phyloP scores from a whole-genome alignment of 2,888 invertebrate genomes.

The Cancer borealis region DNA sequence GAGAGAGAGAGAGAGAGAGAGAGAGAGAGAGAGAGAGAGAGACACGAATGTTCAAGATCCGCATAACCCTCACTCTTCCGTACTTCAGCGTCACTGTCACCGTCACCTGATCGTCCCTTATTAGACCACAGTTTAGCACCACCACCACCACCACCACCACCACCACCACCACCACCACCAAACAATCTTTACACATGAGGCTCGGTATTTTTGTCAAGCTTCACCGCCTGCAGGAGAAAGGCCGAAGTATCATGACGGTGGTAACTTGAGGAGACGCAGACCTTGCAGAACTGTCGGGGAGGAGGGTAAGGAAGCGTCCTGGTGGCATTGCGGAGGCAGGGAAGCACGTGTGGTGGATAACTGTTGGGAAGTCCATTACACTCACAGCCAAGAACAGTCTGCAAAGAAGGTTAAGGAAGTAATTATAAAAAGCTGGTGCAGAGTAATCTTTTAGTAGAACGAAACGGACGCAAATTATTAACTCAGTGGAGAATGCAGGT shows the following conservation, averaged over 20 bases:
- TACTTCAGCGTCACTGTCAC: neutral
- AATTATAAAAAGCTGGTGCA: neutral
- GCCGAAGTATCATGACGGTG: neutral
- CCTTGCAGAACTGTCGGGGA: neutral
- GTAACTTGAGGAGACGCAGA: neutral
- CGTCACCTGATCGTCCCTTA: neutral
- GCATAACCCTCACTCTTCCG: neutral
- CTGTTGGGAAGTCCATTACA: slow-evolving; percentile 9
- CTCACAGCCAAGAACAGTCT: neutral
- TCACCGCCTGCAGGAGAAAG: neutral
- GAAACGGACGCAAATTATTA: neutral
- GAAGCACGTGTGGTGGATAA: neutral
- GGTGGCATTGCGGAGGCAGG: neutral
- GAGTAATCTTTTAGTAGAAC: neutral
- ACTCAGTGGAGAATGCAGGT: neutral
- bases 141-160: neutral
- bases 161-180: neutral
- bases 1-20: no score
- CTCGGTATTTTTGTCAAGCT: neutral
- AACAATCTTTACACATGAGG: neutral
- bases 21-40: neutral
- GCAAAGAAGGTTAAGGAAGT: neutral
- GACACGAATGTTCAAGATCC: neutral
- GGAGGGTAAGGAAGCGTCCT: neutral
- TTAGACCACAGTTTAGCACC: neutral